A percentile compares a stretch with the other conserved stretches of the same genome.
Conservation (phyloP, 1,140 invertebrate genomes). For the Drosophila setifemur region DNA sequence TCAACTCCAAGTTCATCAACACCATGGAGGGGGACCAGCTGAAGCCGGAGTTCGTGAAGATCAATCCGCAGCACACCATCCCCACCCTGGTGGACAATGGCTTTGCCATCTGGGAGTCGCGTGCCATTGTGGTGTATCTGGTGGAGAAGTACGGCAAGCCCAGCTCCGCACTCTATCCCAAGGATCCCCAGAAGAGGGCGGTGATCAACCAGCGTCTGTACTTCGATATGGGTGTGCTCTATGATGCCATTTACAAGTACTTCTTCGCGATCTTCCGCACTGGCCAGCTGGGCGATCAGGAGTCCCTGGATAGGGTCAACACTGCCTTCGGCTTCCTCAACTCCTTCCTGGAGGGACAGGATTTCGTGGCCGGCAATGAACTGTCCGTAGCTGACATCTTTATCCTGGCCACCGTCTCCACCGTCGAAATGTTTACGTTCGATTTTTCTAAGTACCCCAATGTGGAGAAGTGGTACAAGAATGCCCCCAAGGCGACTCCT, state of each 20-base stretch:
- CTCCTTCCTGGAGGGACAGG: conserved; percentile 86
- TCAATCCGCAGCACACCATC: conserved; percentile 85
- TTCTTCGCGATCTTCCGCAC: conserved; percentile 88
- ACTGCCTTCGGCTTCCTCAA: conserved; percentile 86
- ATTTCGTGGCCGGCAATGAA: conserved; percentile 86
- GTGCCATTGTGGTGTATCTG: conserved; percentile 88
- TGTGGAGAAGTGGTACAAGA: conserved; percentile 87
- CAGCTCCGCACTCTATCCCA: conserved; percentile 86
- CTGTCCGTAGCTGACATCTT: conserved; percentile 89
- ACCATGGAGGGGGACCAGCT: conserved; percentile 86
- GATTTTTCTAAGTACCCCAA: conserved; percentile 87
- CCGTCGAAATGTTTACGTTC: conserved; percentile 85
- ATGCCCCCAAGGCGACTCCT: conserved; percentile 86
- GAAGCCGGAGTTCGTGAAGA: conserved; percentile 88
- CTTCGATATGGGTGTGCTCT: conserved; percentile 88
- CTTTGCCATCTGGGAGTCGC: conserved; percentile 87
- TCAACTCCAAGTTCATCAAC: conserved; percentile 87
- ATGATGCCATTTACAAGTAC: conserved; percentile 84
- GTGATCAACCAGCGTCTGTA: conserved; percentile 88
- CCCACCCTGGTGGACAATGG: conserved; percentile 88
- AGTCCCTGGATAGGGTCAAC: conserved; percentile 86
- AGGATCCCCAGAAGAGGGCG: conserved; percentile 86
- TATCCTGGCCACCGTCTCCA: conserved; percentile 86
- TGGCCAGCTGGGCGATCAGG: conserved; percentile 85
- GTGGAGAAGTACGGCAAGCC: conserved; percentile 86